Percentiles rank a stretch among this genome's conserved stretches.
Conservation (phyloP, 2,113 vertebrate species). For the Holacanthus passer region DNA sequence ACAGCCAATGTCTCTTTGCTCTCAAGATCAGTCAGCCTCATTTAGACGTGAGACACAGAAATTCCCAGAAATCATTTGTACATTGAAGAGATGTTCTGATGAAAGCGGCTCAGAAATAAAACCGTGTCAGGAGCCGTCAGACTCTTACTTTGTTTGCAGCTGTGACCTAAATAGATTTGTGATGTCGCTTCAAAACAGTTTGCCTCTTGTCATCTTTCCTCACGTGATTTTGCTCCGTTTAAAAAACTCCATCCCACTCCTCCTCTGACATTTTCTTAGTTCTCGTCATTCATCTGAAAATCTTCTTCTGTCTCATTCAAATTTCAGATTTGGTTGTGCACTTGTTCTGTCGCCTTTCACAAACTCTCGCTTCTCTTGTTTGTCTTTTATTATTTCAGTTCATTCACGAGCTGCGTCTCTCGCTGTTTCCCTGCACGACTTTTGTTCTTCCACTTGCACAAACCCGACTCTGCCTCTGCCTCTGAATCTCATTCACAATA, state of each 20-base stretch:
- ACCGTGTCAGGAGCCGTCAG: not conserved
- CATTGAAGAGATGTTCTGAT: too few species aligned
- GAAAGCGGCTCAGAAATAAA: not conserved
- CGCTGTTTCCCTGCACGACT: not conserved
- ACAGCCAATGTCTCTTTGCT: not conserved
- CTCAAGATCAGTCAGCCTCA: not conserved
- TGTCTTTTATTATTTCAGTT: not conserved
- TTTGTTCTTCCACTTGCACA: not conserved
- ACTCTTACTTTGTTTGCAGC: not conserved
- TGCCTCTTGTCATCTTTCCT: not conserved
- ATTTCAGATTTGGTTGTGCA: not conserved
- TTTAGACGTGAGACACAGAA: not conserved
- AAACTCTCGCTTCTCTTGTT: slow-evolving; percentile 4
- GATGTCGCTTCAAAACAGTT: not conserved
- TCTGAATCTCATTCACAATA: not conserved
- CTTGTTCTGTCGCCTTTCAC: not conserved
- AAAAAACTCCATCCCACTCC: not conserved
- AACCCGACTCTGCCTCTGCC: not conserved
- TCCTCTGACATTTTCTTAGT: not conserved
- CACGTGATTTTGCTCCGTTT: not conserved
- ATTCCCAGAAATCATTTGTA: not conserved
- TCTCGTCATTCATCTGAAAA: not conserved
- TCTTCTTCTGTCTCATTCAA: slow-evolving; percentile 1
- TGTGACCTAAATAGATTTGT: not conserved
- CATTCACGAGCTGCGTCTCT: not conserved